Evolutionary conservation across 2,888 invertebrate genomes (phyloP).

Genomic region (Dicranocentrus wangi): DNA sequence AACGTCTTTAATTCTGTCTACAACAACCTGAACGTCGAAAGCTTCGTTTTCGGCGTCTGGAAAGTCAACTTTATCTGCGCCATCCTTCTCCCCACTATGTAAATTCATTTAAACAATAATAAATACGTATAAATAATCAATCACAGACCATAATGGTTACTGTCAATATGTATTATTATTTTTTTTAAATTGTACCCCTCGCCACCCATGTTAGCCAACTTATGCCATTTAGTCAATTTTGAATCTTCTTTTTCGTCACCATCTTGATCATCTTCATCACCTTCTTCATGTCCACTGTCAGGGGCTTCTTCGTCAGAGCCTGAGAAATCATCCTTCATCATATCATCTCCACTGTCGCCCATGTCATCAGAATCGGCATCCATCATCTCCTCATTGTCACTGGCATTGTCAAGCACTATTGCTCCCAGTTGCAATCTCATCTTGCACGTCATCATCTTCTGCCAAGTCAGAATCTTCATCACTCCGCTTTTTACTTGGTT

Average conservation of each 20-base stretch:
- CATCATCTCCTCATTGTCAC: conserved; percentile 73
- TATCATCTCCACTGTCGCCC: conserved; percentile 52
- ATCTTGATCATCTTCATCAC: conserved; percentile 74
- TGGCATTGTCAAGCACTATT: conserved; percentile 74
- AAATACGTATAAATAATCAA: not conserved
- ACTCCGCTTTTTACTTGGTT: not conserved
- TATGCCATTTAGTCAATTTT: conserved; percentile 75
- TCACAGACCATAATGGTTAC: not conserved
- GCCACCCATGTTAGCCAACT: conserved; percentile 73
- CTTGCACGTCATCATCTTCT: conserved; percentile 70
- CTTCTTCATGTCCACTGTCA: conserved; percentile 73
- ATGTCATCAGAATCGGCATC: conserved; percentile 12
- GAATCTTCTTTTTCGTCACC: conserved; percentile 64
- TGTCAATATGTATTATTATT: no score
- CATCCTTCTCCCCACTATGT: conserved; percentile 77
- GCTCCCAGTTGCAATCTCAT: no score
- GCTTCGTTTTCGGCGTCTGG: conserved; percentile 84
- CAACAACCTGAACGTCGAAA: conserved; percentile 86
- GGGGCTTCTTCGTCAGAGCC: conserved; percentile 65
- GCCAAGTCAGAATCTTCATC: conserved; percentile 73
- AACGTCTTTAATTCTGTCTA: conserved; percentile 90
- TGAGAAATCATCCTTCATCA: conserved; percentile 63
- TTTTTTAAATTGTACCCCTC: not conserved
- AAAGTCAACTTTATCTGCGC: conserved; percentile 82
- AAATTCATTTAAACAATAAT: conserved; percentile 66